These are phyloP conservation scores for Proctacanthus coquilletti DNA, from an alignment of 1,140 invertebrate genomes.

Conservation along the genomic window DNA sequence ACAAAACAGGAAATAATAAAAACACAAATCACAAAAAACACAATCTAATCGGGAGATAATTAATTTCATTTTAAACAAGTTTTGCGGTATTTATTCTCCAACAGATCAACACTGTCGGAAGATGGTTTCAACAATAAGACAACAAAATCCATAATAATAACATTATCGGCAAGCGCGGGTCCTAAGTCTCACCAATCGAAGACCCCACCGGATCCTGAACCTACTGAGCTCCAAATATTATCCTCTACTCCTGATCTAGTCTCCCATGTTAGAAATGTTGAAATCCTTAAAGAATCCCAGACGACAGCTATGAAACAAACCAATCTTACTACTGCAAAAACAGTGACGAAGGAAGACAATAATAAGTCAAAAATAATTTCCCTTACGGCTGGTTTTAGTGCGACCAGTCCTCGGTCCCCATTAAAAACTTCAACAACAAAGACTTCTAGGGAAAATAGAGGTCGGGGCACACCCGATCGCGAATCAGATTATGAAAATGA, in stretches of 20 bases:
- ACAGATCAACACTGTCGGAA: conserved; percentile 7
- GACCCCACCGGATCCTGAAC: too few relatives aligned
- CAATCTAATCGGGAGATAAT: too few relatives aligned
- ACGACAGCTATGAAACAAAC: too few relatives aligned
- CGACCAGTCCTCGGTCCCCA: not conserved
- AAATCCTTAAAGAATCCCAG: not conserved
- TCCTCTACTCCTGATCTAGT: not conserved
- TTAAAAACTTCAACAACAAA: not conserved
- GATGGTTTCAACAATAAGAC: conserved; percentile 6
- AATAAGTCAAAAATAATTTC: too few relatives aligned
- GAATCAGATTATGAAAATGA: too few relatives aligned
- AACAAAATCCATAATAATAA: conserved; percentile 5
- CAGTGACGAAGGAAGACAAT: too few relatives aligned
- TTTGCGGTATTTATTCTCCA: conserved; percentile 1
- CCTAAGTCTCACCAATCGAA: too few relatives aligned
- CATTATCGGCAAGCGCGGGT: conserved; percentile 6
- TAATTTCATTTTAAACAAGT: not conserved
- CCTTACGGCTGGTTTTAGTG: not conserved
- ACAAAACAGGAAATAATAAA: too few relatives aligned
- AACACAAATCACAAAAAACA: too few relatives aligned
- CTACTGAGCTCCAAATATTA: not conserved
- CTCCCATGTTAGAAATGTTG: not conserved
- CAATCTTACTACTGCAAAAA: too few relatives aligned
- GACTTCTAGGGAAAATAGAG: too few relatives aligned
- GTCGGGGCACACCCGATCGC: too few relatives aligned